Evolutionary conservation across 2,113 vertebrate species (phyloP).

Genomic region (Daubentonia madagascariensis): DNA sequence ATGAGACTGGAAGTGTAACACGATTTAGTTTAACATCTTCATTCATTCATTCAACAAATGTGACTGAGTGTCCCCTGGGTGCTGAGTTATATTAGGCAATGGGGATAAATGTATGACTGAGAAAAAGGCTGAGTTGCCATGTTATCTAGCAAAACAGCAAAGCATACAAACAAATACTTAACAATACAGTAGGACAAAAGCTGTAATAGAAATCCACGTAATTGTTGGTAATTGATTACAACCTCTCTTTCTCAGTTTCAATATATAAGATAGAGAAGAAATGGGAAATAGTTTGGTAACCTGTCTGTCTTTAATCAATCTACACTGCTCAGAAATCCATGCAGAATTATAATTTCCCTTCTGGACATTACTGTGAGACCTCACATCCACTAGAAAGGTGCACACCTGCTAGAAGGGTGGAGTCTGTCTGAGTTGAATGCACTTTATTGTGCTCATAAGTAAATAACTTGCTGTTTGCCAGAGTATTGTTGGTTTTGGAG

Average conservation of each 20-base stretch:
- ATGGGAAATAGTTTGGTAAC: background rate
- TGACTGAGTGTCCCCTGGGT: background rate
- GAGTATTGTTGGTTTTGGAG: slow-evolving; percentile 50
- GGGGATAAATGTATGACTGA: background rate
- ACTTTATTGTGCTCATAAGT: background rate
- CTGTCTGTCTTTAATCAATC: background rate
- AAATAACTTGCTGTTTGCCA: slow-evolving; percentile 14
- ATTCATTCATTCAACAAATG: background rate
- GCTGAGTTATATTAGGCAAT: background rate
- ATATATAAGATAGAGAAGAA: background rate
- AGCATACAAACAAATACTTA: background rate
- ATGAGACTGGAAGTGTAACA: background rate
- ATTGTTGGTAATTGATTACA: background rate
- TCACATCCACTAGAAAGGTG: background rate
- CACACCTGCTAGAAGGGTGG: background rate
- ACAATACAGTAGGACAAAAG: background rate
- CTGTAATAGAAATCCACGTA: background rate
- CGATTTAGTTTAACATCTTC: background rate
- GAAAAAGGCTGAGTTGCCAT: background rate
- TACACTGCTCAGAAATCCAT: background rate
- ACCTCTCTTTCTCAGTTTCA: background rate
- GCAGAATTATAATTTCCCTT: background rate
- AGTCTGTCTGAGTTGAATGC: background rate
- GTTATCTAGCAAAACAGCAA: background rate
- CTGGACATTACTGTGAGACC: background rate